Conservation (phyloP, 2,888 invertebrate species). For the Drosophila histrio region DNA sequence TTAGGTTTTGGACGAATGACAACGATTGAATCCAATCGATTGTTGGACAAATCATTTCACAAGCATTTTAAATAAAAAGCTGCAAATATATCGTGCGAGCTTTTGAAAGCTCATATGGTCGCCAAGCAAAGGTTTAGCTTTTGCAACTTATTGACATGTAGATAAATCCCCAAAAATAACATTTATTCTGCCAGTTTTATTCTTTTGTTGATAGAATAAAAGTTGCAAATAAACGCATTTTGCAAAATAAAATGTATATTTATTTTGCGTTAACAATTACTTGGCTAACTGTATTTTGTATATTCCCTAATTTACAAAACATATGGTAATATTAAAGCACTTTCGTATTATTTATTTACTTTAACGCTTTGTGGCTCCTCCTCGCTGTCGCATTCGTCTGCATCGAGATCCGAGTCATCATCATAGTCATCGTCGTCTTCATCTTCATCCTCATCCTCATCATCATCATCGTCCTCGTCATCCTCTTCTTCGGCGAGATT, state of each 20-base stretch:
- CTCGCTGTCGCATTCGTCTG: conserved; percentile 46
- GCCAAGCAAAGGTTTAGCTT: background rate
- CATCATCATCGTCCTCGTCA: conserved; percentile 73
- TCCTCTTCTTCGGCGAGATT: conserved; percentile 82
- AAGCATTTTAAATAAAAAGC: background rate
- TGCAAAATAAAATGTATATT: background rate
- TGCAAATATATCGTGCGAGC: background rate
- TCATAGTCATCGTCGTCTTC: conserved; percentile 40
- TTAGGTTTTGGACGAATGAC: background rate
- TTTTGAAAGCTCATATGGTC: conserved; percentile 3
- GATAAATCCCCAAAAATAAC: too few relatives aligned
- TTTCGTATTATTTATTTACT: conserved; percentile 15
- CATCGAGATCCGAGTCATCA: conserved; percentile 44
- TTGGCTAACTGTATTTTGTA: too few relatives aligned
- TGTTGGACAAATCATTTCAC: conserved; percentile 8
- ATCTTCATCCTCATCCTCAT: conserved; percentile 61
- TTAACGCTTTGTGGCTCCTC: conserved; percentile 6
- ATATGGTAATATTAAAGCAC: background rate
- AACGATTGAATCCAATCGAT: conserved; percentile 5
- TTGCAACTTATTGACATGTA: too few relatives aligned
- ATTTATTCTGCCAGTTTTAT: too few relatives aligned
- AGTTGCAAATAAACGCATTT: background rate
- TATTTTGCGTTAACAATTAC: background rate
- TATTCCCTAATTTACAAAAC: conserved; percentile 7
- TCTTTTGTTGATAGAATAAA: too few relatives aligned